Evolutionary conservation across 2,113 vertebrate species (phyloP), one percentile per base, ranked within the genome.

Genomic region (Microtus ochrogaster): DNA sequence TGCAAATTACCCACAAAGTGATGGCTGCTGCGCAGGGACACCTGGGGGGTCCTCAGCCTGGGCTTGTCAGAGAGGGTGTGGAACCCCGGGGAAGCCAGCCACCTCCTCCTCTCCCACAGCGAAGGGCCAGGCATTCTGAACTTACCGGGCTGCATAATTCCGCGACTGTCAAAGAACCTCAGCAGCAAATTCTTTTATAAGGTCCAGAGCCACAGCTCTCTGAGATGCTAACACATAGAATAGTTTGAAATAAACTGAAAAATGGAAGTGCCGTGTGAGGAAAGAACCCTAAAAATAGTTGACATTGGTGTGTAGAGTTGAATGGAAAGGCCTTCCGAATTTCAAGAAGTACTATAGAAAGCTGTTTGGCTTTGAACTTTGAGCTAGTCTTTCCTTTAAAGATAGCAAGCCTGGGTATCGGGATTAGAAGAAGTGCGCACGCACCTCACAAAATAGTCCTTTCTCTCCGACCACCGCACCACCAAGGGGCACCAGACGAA

Each of bases 201-300:
- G 78, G 44, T 33, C 58, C 26, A 72, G 84, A 96, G 68, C 58
- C 92, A 74, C n/a, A 86, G 84, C 85, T 94, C 89, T 93, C 89
- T 55, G 72, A 85, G 97, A 92, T 72, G n/a, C 41, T 76, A 86
- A 78, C 77, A 30, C 41, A 47, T 65, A 63, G 58, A 63, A 47
- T 22, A 92, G 52, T 84, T 97, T 94, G 74, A 61, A 93, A 91
- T 87, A 86, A 36, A 65, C 89, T 94, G 78, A 76, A 90, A 85
- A 95, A 95, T 77, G 70, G n/a, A 96, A 93, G 90, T n/a, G 47
- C n/a, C 66, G 6, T 61, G 44, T 52, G 72, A 93, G 72, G 49
- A 12, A 83, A 90, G 81, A 77, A 66, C 52, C 58, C 41, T 92
- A 90, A 95, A 97, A 96, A 93, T 81, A 94, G n/a, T 68, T 30